Evolutionary conservation across 2,797 vertebrate genomes (phyloP).

Genomic region (Cossypha niveicapilla): DNA sequence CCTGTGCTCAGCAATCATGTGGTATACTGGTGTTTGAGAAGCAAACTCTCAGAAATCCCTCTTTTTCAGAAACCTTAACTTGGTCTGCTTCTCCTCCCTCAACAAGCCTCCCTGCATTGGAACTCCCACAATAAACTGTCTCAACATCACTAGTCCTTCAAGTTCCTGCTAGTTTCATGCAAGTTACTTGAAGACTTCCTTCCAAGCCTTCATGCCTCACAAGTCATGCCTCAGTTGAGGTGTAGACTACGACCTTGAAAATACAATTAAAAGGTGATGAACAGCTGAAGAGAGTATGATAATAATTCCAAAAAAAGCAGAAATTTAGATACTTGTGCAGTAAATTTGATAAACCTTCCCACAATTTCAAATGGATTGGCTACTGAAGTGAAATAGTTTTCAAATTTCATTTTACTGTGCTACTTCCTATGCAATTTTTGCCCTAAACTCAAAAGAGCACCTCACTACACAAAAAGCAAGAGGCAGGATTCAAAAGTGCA

Average conservation of each 20-base stretch:
- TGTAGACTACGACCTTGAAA: background rate
- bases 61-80: background rate
- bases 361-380: background rate
- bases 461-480: background rate
- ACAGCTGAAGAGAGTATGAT: background rate
- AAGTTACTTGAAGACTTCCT: background rate
- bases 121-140: background rate
- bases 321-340: background rate
- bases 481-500: background rate
- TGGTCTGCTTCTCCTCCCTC: background rate
- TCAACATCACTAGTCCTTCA: background rate
- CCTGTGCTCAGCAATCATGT: background rate
- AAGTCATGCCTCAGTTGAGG: background rate
- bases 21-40: background rate
- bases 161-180: background rate
- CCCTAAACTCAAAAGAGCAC: background rate
- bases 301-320: rapidly evolving
- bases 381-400: background rate
- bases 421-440: background rate
- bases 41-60: background rate
- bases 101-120: background rate
- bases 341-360: background rate
- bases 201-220: background rate
- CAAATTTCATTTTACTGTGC: background rate
- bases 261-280: background rate